Evolutionary conservation across 2,113 vertebrate genomes (phyloP).

Genomic region (Dermatemys mawii): DNA sequence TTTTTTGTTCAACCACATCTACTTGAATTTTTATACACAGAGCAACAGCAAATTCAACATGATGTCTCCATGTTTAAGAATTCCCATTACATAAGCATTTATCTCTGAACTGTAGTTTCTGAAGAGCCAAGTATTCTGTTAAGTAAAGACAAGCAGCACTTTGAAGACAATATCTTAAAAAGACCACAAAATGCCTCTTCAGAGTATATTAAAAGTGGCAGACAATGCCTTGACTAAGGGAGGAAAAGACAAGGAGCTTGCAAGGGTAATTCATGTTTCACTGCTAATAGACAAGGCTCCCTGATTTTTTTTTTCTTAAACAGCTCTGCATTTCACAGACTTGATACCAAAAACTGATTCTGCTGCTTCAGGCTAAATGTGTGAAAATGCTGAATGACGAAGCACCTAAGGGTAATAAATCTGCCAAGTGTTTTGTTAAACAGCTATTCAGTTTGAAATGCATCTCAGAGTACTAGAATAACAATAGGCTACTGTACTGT

Average conservation of each 20-base stretch:
- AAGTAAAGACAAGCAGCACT: neutral
- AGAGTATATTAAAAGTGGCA: slow-evolving; percentile 48
- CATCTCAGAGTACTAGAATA: slow-evolving; percentile 75
- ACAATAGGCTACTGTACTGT: slow-evolving; percentile 74
- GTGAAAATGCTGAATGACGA: slow-evolving; percentile 78
- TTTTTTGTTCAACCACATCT: neutral
- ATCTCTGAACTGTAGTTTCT: neutral
- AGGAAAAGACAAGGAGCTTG: slow-evolving; percentile 41
- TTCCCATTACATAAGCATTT: neutral
- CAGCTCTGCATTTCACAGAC: slow-evolving; percentile 47
- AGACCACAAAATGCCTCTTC: neutral
- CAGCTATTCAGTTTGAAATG: slow-evolving; percentile 79
- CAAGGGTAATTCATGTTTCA: slow-evolving; percentile 40
- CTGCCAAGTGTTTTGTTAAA: slow-evolving; percentile 80
- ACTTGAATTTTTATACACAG: neutral
- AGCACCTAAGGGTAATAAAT: slow-evolving; percentile 77
- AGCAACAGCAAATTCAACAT: neutral
- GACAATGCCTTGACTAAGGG: neutral
- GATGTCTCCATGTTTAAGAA: neutral
- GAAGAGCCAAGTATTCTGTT: slow-evolving; percentile 1
- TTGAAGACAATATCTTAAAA: slow-evolving; percentile 29
- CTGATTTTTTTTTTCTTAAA: slow-evolving; percentile 49
- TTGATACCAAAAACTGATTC: slow-evolving; percentile 76
- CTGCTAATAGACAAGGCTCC: slow-evolving; percentile 38
- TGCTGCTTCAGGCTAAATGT: slow-evolving; percentile 56